Evolutionary conservation across 2,888 invertebrate genomes (phyloP).

Genomic region (Hyppa rectilinea): DNA sequence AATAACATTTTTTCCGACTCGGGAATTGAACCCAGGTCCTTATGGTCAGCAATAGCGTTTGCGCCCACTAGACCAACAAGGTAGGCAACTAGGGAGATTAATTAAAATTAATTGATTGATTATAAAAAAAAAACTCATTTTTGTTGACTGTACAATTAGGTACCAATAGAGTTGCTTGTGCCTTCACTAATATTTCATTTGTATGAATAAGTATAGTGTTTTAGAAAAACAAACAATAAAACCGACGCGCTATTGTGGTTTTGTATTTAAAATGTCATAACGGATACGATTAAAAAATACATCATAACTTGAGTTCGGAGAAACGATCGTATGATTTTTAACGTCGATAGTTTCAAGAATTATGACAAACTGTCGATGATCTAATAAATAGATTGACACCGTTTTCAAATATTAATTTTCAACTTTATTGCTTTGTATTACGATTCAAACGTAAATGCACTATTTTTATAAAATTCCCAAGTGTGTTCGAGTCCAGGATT

Average conservation of each 20-base stretch:
- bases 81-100: too few relatives aligned
- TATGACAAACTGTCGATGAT: conserved; percentile 32
- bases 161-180: not conserved
- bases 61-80: too few relatives aligned
- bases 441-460: conserved; percentile 9
- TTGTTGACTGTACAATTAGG: not conserved
- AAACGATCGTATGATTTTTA: conserved; percentile 11
- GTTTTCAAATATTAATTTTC: conserved; percentile 5
- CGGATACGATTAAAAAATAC: not conserved
- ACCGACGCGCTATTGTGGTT: not conserved
- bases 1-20: too few relatives aligned
- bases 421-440: not conserved
- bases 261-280: conserved; percentile 19
- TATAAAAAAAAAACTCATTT: too few relatives aligned
- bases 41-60: too few relatives aligned
- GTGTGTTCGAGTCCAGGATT: not conserved
- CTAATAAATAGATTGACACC: conserved; percentile 6
- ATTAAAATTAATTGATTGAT: too few relatives aligned
- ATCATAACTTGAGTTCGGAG: conserved; percentile 2
- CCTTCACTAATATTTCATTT: not conserved
- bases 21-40: too few relatives aligned
- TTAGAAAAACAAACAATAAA: not conserved
- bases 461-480: not conserved
- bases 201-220: not conserved
- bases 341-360: conserved; percentile 21